phyloP scores from a whole-genome alignment of 1,140 invertebrate genomes.

The Paraescarpia echinospica region DNA sequence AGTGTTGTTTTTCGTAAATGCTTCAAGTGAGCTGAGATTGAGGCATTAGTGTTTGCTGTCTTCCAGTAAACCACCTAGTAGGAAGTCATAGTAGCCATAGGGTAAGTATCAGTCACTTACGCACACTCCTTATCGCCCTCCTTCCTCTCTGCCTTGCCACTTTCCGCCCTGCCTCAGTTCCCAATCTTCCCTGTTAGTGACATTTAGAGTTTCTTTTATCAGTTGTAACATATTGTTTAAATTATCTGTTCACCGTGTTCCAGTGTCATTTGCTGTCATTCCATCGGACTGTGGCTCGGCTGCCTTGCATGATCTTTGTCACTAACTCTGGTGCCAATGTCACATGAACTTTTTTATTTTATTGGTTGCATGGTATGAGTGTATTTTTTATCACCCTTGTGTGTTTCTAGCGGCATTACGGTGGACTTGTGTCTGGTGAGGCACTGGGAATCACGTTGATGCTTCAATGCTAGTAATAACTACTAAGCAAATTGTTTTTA shows the following conservation, averaged over 20 bases:
- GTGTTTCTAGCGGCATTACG: too few species aligned
- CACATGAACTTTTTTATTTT: background rate
- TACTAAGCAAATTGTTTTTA: background rate
- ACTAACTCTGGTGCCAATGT: background rate
- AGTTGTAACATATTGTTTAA: background rate
- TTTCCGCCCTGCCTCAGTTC: background rate
- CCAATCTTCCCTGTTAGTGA: background rate
- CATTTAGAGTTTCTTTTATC: background rate
- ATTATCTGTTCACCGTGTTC: background rate
- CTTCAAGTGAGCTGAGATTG: background rate
- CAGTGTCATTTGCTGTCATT: background rate
- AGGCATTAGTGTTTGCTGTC: background rate
- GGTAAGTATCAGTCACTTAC: background rate
- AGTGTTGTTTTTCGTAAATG: background rate
- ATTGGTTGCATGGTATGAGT: background rate
- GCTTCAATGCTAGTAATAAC: too few species aligned
- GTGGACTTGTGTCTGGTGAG: background rate
- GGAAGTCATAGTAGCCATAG: background rate
- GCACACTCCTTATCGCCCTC: background rate
- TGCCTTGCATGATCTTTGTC: background rate
- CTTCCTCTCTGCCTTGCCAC: background rate
- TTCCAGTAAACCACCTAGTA: background rate
- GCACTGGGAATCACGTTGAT: too few species aligned
- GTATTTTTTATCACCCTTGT: background rate
- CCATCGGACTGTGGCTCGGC: background rate